Evolutionary conservation across 2,797 vertebrate genomes (phyloP).

Genomic region (Melanotaenia pygmaea): DNA sequence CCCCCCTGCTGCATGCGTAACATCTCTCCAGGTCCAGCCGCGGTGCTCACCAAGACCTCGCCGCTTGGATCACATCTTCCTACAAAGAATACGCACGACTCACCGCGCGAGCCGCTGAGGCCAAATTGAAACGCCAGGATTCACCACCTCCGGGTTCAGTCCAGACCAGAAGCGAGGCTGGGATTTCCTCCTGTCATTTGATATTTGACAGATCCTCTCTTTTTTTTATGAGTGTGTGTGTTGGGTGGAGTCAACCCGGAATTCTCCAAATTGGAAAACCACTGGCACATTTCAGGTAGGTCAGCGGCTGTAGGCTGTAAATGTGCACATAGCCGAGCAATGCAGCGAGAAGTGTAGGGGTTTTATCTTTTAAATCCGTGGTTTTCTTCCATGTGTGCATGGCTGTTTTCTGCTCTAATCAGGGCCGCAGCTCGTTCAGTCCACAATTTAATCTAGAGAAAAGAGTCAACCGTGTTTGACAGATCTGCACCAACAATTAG

Average conservation of each 20-base stretch:
- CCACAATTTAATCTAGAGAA: constrained; percentile 40
- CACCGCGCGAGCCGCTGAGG: constrained; percentile 50
- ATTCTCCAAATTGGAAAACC: constrained; percentile 78
- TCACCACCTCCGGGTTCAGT: constrained; percentile 50
- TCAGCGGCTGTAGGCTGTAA: constrained; percentile 46
- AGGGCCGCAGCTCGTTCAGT: constrained; percentile 69
- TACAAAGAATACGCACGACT: constrained; percentile 66
- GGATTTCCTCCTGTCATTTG: constrained; percentile 75
- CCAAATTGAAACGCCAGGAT: constrained; percentile 47
- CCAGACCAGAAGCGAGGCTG: constrained; percentile 59
- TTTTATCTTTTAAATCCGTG: background rate
- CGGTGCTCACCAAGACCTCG: constrained; percentile 61
- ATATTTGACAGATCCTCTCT: constrained; percentile 72
- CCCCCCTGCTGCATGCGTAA: constrained; percentile 78
- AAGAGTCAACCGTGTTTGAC: constrained; percentile 39
- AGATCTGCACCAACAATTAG: constrained; percentile 54
- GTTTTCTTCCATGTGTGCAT: constrained; percentile 32
- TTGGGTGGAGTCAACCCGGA: constrained; percentile 83
- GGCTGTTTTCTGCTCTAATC: constrained; percentile 47
- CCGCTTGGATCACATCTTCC: constrained; percentile 61
- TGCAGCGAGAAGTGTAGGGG: constrained; percentile 9
- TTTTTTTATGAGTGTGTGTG: constrained; percentile 49
- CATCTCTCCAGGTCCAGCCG: constrained; percentile 72
- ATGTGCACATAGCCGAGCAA: constrained; percentile 29
- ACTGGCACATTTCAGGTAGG: constrained; percentile 80